phyloP scores from a whole-genome alignment of 2,113 vertebrate species.

The Carettochelys insculpta region DNA sequence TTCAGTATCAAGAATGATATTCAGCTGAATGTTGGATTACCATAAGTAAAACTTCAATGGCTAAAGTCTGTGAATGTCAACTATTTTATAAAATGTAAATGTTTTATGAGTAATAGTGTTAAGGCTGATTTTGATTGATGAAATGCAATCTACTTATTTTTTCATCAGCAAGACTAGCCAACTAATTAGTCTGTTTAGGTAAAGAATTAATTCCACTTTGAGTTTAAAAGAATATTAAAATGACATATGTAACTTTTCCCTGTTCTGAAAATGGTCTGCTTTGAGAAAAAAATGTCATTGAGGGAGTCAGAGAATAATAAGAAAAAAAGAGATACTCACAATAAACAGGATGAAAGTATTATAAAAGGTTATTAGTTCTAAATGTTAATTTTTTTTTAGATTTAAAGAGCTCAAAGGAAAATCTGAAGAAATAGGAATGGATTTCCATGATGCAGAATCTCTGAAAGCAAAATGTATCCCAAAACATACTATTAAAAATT shows the following conservation, averaged over 20 bases:
- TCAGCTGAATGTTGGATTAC: constrained; percentile 18
- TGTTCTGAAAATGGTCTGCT: not conserved
- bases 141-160: constrained; percentile 67
- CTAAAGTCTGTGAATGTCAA: constrained; percentile 11
- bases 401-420: not conserved
- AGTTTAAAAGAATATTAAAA: constrained; percentile 54
- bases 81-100: constrained; percentile 66
- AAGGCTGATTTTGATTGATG: constrained; percentile 75
- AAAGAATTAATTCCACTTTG: constrained; percentile 62
- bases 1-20: not conserved
- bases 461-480: not conserved
- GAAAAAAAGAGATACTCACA: constrained; percentile 6
- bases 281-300: not conserved
- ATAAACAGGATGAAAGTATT: not conserved
- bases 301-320: constrained; percentile 14
- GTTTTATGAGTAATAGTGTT: constrained; percentile 63
- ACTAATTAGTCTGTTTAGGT: constrained; percentile 72
- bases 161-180: constrained; percentile 57
- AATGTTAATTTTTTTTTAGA: not conserved
- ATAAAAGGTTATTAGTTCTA: constrained; percentile 17
- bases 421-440: not conserved
- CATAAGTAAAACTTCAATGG: constrained; percentile 44
- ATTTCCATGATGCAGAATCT: not conserved
- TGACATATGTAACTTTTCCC: constrained; percentile 7
- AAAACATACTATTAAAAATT: not conserved